Base-by-base conservation (phyloP, 1,140 invertebrate genomes). In the Aphis gossypii region DNA sequence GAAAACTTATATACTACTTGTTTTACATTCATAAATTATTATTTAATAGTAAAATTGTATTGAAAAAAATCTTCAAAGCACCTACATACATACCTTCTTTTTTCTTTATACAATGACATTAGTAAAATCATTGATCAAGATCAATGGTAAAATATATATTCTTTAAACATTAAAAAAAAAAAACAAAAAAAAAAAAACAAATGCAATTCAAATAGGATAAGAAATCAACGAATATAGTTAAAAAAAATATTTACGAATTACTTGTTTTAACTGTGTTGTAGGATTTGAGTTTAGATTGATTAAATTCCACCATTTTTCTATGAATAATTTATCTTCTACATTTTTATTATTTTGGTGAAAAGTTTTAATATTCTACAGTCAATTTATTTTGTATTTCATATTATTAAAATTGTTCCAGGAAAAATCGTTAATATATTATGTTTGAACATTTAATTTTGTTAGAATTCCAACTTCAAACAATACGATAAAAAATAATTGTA, bases 21-120 rank as follows among this genome's bases (percentile, higher is more conserved):
- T 76, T 76, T 76, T 76, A n/a, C n/a, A 76, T n/a, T 76, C n/a
- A 76, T 76, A n/a, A 76, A 76, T 76, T 76, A 11, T n/a, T 76
- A 76, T n/a, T n/a, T 76, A n/a, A 76, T 76, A 5, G 11, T 76
- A 76, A 76, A 4, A 35, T 76, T 7, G 4, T n/a, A 14, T 76
- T n/a, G n/a, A n/a, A 1, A 0, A 18, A 76, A 76, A 76, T 30
- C n/a, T 35, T 14, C 30, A n/a, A 3, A 76, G 60, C 9, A 51
- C 48, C 48, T 48, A 48, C 11, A 48, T 48, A 48, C 14, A 51
- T 51, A 51, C 18, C 48, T n/a, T n/a, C n/a, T 76, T n/a, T 0
- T n/a, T 68, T 76, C 4, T n/a, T n/a, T 76, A n/a, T 76, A 51
- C n/a, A 76, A 35, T 5, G 60, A 18, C 30, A n/a, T 5, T n/a